phyloP scores from a whole-genome alignment of 2,113 vertebrate species.

The Illadopsis cleaveri region DNA sequence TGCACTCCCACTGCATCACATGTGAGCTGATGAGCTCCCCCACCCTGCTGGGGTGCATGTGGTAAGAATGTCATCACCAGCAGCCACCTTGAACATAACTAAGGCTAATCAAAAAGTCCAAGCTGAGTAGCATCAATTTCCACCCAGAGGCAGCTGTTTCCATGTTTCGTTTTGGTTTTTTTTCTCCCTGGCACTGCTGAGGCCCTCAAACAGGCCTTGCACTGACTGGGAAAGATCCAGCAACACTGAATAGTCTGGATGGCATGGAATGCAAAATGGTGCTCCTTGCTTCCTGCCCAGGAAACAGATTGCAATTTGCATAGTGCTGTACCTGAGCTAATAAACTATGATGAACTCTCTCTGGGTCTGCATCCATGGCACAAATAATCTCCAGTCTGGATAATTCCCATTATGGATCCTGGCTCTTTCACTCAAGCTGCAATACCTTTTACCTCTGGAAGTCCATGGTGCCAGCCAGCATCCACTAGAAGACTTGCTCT shows the following conservation, averaged over 20 bases:
- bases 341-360: slow-evolving; percentile 24
- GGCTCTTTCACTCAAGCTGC: background rate
- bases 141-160: background rate
- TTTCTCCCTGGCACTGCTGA: background rate
- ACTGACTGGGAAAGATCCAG: background rate
- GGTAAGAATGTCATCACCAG: background rate
- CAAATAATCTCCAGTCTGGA: background rate
- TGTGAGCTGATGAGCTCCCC: background rate
- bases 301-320: slow-evolving; percentile 32
- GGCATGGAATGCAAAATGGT: background rate
- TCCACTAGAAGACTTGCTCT: background rate
- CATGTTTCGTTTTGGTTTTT: background rate
- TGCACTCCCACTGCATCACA: background rate
- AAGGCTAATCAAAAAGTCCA: background rate
- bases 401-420: background rate
- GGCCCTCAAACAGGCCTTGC: background rate
- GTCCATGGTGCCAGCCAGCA: background rate
- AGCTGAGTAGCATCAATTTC: background rate
- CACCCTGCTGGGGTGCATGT: background rate
- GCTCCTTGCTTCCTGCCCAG: background rate
- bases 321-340: background rate
- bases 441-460: background rate
- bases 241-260: background rate
- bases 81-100: background rate
- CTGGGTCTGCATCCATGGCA: background rate